Conservation (phyloP, 2,797 vertebrate species). For the Stomatorhinus walkeri region DNA sequence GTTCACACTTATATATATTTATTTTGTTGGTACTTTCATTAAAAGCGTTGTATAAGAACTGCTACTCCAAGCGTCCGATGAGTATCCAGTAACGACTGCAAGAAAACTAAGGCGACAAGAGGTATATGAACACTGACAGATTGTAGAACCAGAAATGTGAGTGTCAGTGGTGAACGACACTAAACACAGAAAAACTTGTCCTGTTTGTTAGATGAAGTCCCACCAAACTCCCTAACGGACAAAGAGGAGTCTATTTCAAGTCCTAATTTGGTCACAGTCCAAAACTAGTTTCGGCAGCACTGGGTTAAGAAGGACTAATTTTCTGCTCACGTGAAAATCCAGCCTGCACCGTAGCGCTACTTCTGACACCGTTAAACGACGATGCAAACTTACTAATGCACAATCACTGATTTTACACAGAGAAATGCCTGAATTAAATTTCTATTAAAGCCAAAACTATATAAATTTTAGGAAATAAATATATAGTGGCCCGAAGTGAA, state of each 20-base stretch:
- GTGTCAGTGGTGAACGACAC: not conserved
- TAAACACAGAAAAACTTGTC: not conserved
- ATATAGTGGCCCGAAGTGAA: slow-evolving; percentile 9
- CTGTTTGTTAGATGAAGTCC: not conserved
- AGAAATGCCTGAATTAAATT: slow-evolving; percentile 33
- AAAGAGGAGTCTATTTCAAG: slow-evolving; percentile 43
- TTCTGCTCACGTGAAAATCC: slow-evolving; percentile 92
- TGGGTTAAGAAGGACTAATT: slow-evolving; percentile 89
- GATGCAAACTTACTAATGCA: slow-evolving; percentile 49
- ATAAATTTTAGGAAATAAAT: not conserved
- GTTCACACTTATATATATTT: not conserved
- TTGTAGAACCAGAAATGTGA: not conserved
- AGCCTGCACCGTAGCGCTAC: slow-evolving; percentile 71
- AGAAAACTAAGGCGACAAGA: not conserved
- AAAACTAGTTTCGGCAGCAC: slow-evolving; percentile 53
- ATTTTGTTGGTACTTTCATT: not conserved
- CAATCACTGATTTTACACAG: slow-evolving; percentile 69
- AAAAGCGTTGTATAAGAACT: no score
- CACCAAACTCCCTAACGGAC: not conserved
- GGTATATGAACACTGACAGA: not conserved
- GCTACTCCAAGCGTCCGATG: not conserved
- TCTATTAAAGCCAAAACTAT: not conserved
- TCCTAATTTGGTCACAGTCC: slow-evolving; percentile 60
- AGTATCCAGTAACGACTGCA: not conserved
- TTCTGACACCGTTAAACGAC: not conserved